Percentiles rank a stretch among this genome's conserved stretches.
phyloP scores from a whole-genome alignment of 2,888 invertebrate species.

The Arrhopalites spinosus region DNA sequence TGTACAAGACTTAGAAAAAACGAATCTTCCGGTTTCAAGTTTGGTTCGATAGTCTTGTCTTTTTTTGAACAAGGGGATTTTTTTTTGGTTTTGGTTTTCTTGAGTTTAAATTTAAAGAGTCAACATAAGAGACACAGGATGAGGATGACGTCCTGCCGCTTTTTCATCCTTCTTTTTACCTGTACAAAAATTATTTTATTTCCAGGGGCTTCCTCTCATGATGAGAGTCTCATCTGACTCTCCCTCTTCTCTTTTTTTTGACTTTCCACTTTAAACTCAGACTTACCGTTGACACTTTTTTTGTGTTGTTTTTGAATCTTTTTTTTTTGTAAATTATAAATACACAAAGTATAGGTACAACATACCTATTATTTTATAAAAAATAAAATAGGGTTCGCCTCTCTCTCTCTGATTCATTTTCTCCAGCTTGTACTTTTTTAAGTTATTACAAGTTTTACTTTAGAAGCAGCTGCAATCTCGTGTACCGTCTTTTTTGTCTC shows the following conservation, averaged over 20 bases:
- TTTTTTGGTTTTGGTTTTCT: too few relatives aligned
- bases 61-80: not conserved
- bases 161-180: too few relatives aligned
- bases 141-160: conserved; percentile 23
- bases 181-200: too few relatives aligned
- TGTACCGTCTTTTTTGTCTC: too few relatives aligned
- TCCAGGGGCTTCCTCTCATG: too few relatives aligned
- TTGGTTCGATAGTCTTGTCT: not conserved
- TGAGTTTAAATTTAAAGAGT: conserved; percentile 8
- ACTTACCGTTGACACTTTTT: not conserved
- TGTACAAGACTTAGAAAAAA: too few relatives aligned
- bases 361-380: too few relatives aligned
- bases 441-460: not conserved
- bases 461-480: not conserved
- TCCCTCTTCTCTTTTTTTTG: not conserved
- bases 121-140: conserved; percentile 18
- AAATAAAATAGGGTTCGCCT: too few relatives aligned
- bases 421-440: not conserved
- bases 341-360: too few relatives aligned
- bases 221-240: too few relatives aligned
- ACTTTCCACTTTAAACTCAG: not conserved
- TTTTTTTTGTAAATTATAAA: too few relatives aligned
- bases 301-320: too few relatives aligned
- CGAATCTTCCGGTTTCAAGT: not conserved
- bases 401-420: not conserved